Base-by-base conservation (phyloP, 2,113 vertebrate genomes). In the Elephantulus edwardii region DNA sequence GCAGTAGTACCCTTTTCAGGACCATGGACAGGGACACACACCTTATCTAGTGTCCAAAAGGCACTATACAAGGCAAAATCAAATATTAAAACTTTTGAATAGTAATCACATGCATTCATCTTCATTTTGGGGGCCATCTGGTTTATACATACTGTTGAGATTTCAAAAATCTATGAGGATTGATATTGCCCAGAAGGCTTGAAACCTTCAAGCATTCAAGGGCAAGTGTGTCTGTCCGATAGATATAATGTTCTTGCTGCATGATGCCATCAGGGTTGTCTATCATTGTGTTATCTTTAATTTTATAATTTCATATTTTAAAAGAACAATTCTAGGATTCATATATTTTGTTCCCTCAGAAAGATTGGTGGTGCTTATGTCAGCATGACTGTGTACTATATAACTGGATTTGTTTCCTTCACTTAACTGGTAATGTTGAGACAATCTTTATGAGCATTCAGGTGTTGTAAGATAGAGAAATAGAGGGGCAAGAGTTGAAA, bases 101-200 rank as follows among this genome's bases (percentile, higher is more conserved):
- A 91, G 83, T 38, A 80, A 88, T 86, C 54, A 86, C 6, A 9
- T 0, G 3, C 93, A 96, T 96, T 97, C 93, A 95, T 96, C 96
- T 94, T 96, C 8, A 93, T 95, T 95, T 90, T 28, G 54, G 1
- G 0, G 83, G 40, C 26, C 89, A 82, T 75, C 56, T 83, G 94
- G 86, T 92, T 86, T 92, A 19, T 24, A 81, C 4, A 10, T 84
- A 58, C 38, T 86, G 19, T n/a, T 58, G 38, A 60, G 79, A 93
- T 56, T 88, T 89, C 16, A 70, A 94, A 62, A 93, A 22, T 72
- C 91, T 71, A 75, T 35, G 46, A 92, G 95, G 83, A 94, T 86
- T 24, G 11, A 79, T 88, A 24, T 72, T 58, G 60, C 64, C n/a
- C 80, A 66, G 58, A 78, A 94, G 82, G 56, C 54, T 77, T 26